Percentiles rank a stretch among this genome's conserved stretches.
Conservation (phyloP, 2,888 invertebrate genomes). For the Diarsia mendica region DNA sequence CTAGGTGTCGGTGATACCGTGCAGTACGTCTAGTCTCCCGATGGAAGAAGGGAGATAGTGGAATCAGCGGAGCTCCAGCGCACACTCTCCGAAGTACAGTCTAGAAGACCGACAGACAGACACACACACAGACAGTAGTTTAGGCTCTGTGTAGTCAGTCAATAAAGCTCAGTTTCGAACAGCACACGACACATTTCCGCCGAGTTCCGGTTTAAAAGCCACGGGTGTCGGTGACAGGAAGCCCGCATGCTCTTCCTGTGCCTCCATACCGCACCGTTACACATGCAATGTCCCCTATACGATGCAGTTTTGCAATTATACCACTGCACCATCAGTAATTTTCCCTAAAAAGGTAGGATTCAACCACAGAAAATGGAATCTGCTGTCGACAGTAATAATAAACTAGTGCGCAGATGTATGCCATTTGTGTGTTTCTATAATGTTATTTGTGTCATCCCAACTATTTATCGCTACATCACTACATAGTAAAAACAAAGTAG, state of each 20-base stretch:
- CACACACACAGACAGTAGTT: neutral
- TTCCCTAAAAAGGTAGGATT: neutral
- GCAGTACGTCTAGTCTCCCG: too few species aligned
- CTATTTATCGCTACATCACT: too few species aligned
- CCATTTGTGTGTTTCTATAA: too few species aligned
- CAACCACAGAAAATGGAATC: neutral
- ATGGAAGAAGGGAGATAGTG: too few species aligned
- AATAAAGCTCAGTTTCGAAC: neutral
- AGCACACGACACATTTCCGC: neutral
- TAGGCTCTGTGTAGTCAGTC: neutral
- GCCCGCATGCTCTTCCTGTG: slow-evolving; percentile 2
- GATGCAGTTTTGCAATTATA: neutral
- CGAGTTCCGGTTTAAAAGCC: neutral
- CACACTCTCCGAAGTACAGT: too few species aligned
- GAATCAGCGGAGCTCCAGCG: too few species aligned
- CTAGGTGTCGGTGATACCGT: too few species aligned
- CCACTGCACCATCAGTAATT: neutral
- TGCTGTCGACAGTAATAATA: neutral
- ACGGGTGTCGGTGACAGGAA: slow-evolving; percentile 6
- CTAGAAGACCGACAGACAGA: too few species aligned
- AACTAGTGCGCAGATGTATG: too few species aligned
- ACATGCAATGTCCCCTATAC: neutral
- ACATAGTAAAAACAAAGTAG: too few species aligned
- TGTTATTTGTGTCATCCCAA: too few species aligned
- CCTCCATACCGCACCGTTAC: neutral